Evolutionary conservation across 37 sponge, comb jelly and placozoan genomes (phyloP), one percentile per base, ranked within the genome.

Genomic region (Corticium candelabrum): DNA sequence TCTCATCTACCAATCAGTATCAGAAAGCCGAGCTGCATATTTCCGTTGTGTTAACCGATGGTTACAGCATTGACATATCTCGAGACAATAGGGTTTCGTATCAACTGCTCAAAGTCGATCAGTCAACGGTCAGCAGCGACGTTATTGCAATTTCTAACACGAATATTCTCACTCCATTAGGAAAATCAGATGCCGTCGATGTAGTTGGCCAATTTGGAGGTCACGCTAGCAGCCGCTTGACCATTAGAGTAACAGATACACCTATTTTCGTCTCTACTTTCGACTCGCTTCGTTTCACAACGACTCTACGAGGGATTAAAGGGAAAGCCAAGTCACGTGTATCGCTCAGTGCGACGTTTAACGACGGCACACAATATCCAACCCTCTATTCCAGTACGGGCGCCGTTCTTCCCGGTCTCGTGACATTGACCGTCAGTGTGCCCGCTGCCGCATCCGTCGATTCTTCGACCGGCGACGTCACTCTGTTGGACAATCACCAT

Each of bases 391-490:
- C 29, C 5, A 5, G 35, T 5, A 7, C 73, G 21, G 36, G 4
- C 5, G 29, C 73, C 5, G 73, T 34, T 7, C 5, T 70, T 4
- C 73, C 73, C 31, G 73, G 73, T 15, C 7, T 4, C 36, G 31
- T 70, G 5, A 7, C 73, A 29, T 70, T 70, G 5, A 29, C 73
- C 7, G 7, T 70, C 29, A 32, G 21, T 32, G 21, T 32, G 73
- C 73, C 73, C 5, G 21, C 29, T 35, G 73, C 73, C 73, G 73
- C 73, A 7, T 70, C 73, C 35, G 31, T 34, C 5, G 36, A 70
- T 34, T 29, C 73, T 15, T 7, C 7, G 31, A 70, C 73, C 5
- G 73, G 73, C 31, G 73, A 4, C 29, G 36, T 70, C 5, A 15
- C 31, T 5, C 21, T 70, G 73, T 32, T 35, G 4, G 73, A 32